Conservation (phyloP, 2,113 vertebrate species). For the Dunckerocampus dactyliophorus region DNA sequence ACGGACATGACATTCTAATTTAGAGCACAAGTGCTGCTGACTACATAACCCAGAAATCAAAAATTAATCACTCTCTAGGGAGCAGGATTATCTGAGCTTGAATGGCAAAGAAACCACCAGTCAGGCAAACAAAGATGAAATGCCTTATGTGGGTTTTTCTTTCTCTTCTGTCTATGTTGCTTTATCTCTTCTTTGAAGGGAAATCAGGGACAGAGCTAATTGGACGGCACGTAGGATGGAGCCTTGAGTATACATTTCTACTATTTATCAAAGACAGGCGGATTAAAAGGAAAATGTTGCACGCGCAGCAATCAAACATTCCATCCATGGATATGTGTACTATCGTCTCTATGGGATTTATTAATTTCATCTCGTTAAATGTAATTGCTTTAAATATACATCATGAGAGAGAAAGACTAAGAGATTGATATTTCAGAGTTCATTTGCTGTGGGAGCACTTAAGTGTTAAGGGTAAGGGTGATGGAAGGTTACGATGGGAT, state of each 20-base stretch:
- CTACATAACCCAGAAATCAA: conserved; percentile 54
- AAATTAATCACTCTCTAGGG: conserved; percentile 62
- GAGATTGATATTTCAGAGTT: conserved; percentile 9
- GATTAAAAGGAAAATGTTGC: conserved; percentile 28
- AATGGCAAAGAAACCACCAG: conserved; percentile 51
- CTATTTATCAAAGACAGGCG: conserved; percentile 32
- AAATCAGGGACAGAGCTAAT: conserved; percentile 64
- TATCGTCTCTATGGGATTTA: conserved; percentile 52
- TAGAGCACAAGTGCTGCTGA: conserved; percentile 53
- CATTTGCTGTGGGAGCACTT: neutral
- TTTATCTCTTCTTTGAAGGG: conserved; percentile 32
- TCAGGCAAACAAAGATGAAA: conserved; percentile 52
- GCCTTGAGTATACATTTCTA: conserved; percentile 52
- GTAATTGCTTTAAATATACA: conserved; percentile 52
- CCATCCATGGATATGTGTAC: conserved; percentile 1
- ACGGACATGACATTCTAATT: conserved; percentile 63
- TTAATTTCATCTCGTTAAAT: conserved; percentile 49
- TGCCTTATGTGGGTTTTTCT: conserved; percentile 21
- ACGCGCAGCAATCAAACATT: conserved; percentile 24
- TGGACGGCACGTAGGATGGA: conserved; percentile 46
- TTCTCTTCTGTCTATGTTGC: conserved; percentile 20
- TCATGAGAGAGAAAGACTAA: conserved; percentile 22
- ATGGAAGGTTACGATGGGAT: conserved; percentile 11
- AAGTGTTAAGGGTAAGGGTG: conserved; percentile 10
- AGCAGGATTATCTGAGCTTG: conserved; percentile 49